A percentile compares a stretch with the other conserved stretches of the same genome.
Conservation (phyloP, 2,797 vertebrate genomes). For the Tragelaphus oryx region DNA sequence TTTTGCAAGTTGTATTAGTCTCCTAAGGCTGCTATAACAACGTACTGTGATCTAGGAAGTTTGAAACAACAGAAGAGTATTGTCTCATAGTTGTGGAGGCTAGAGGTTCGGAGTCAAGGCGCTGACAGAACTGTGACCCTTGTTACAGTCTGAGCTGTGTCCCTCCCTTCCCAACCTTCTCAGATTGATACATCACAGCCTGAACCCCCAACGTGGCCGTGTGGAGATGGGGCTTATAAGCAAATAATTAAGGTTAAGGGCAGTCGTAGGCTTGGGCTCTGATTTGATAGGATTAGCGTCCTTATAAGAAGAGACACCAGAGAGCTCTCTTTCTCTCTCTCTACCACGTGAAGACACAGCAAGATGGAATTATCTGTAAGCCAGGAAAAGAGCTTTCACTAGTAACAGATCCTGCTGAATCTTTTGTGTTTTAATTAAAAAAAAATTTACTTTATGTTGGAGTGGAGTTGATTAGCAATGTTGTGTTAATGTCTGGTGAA, state of each 20-base stretch:
- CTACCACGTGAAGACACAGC: background rate
- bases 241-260: background rate
- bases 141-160: background rate
- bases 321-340: background rate
- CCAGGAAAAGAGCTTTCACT: background rate
- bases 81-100: background rate
- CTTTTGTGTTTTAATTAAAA: background rate
- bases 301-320: background rate
- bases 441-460: background rate
- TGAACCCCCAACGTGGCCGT: background rate
- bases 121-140: background rate
- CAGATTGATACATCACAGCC: background rate
- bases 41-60: background rate
- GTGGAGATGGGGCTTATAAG: background rate
- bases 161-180: background rate
- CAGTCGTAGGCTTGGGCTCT: background rate
- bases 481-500: background rate
- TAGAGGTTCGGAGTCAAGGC: background rate
- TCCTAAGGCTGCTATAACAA: background rate
- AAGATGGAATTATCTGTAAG: background rate
- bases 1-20: background rate
- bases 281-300: background rate
- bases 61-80: background rate
- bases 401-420: background rate
- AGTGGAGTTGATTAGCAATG: background rate